Percentiles rank a stretch among this genome's conserved stretches.
Conservation (phyloP, 1,140 invertebrate genomes). For the Listronotus oregonensis region DNA sequence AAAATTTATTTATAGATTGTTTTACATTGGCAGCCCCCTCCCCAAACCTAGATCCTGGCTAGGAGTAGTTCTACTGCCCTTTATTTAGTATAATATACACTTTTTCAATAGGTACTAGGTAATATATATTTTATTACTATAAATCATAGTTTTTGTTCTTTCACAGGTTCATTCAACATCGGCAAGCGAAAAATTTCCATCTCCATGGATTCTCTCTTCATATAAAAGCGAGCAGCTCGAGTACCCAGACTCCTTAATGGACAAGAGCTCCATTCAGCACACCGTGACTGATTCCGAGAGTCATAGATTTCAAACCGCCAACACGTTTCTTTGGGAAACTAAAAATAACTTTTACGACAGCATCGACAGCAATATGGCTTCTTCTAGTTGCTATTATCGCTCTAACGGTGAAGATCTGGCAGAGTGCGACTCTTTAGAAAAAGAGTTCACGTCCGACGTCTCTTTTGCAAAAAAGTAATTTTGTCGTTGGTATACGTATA, state of each 20-base stretch:
- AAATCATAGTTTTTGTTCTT: constrained; percentile 4
- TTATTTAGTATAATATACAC: no score
- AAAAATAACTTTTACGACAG: constrained; percentile 59
- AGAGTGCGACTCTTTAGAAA: constrained; percentile 63
- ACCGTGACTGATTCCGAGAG: constrained; percentile 51
- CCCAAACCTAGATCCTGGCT: no score
- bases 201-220: constrained; percentile 59
- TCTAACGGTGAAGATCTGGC: constrained; percentile 60
- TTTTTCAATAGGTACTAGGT: no score
- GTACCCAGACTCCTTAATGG: constrained; percentile 52
- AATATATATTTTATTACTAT: neutral
- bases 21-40: no score
- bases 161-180: constrained; percentile 43
- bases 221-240: constrained; percentile 46
- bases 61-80: no score
- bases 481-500: neutral
- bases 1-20: no score
- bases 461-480: constrained; percentile 42
- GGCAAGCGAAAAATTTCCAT: constrained; percentile 53
- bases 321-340: constrained; percentile 56
- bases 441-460: constrained; percentile 38
- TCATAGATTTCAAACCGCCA: constrained; percentile 57
- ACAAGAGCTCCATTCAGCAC: constrained; percentile 44
- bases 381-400: constrained; percentile 54
- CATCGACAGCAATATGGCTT: constrained; percentile 59